Evolutionary conservation across 2,797 vertebrate species (phyloP).

Genomic region (Sebastes miniatus): DNA sequence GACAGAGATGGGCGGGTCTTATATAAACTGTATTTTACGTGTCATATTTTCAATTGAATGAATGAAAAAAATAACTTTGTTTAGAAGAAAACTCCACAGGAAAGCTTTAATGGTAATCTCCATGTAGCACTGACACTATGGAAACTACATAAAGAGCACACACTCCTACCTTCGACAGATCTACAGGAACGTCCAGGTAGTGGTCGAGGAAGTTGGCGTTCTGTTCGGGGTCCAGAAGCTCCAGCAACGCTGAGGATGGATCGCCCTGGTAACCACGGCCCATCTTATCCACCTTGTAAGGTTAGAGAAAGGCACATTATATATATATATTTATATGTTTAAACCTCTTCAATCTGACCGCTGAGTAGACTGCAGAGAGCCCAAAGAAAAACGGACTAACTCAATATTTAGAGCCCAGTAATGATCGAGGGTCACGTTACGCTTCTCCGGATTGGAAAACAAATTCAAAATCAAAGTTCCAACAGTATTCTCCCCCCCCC

Average conservation of each 20-base stretch:
- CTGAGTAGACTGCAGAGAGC: no score
- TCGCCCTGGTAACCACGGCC: conserved; percentile 97
- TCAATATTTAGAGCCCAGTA: no score
- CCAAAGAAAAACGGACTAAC: no score
- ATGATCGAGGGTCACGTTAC: no score
- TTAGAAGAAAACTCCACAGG: no score
- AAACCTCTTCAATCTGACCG: no score
- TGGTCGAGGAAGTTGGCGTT: conserved; percentile 97
- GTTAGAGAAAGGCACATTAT: neutral
- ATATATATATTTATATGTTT: no score
- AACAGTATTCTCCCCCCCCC: no score
- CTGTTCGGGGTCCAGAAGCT: conserved; percentile 96
- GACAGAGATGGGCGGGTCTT: neutral
- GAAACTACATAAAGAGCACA: no score
- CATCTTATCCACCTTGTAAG: conserved; percentile 94
- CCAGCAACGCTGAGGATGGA: conserved; percentile 93
- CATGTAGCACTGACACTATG: neutral
- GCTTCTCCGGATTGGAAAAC: no score
- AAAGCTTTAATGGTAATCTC: neutral
- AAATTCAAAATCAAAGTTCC: no score
- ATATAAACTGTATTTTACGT: neutral
- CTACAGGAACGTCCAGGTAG: conserved; percentile 96
- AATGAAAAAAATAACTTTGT: neutral
- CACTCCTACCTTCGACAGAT: conserved; percentile 91
- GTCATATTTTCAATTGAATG: neutral